Conservation (phyloP, 2,113 vertebrate genomes). For the Mohoua ochrocephala region DNA sequence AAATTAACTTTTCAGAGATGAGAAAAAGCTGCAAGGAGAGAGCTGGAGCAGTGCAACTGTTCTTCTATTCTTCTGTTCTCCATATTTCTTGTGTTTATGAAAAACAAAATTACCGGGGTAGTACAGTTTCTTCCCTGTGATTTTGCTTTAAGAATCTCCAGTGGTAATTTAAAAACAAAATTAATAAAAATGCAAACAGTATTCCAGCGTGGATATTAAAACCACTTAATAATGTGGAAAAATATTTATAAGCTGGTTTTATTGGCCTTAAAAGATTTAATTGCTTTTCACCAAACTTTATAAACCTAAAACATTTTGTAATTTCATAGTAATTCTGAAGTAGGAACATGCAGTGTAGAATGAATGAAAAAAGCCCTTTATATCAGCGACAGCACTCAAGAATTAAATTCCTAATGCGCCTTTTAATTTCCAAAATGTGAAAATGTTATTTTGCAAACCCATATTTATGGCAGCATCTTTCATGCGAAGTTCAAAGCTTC, state of each 20-base stretch:
- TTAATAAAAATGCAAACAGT: not conserved
- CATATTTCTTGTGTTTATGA: not conserved
- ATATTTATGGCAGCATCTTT: not conserved
- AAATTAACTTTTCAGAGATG: conserved; percentile 16
- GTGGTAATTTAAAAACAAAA: not conserved
- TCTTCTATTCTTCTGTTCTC: not conserved
- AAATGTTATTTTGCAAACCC: not conserved
- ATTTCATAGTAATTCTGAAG: not conserved
- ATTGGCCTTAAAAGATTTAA: not conserved
- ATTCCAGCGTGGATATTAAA: not conserved
- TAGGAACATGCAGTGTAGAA: not conserved
- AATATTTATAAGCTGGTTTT: not conserved
- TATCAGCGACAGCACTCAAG: not conserved
- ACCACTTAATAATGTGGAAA: not conserved
- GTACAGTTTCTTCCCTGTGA: not conserved
- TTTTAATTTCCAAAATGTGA: not conserved
- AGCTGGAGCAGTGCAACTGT: not conserved
- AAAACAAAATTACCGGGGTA: not conserved
- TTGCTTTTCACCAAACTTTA: not conserved
- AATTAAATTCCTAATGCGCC: not conserved
- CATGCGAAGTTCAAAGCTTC: not conserved
- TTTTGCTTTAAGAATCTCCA: not conserved
- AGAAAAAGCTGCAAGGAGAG: not conserved
- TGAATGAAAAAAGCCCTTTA: not conserved
- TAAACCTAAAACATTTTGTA: not conserved